Evolutionary conservation across 2,888 invertebrate genomes (phyloP), one percentile per base, ranked within the genome.

Genomic region (Heterodera filipjevi): DNA sequence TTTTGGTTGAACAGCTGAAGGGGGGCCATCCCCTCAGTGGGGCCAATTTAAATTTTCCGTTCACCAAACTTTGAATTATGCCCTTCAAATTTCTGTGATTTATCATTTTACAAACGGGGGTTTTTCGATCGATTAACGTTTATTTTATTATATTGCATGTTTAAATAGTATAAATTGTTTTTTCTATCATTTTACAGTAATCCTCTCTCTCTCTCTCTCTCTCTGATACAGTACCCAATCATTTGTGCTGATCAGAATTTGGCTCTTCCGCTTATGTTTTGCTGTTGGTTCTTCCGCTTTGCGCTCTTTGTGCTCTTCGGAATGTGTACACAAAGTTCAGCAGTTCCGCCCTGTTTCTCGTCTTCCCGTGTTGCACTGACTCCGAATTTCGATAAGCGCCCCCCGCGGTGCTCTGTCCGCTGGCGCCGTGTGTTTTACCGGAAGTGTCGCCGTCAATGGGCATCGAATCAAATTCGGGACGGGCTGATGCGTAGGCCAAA

Each of bases 401-500:
- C 64, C 53, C 64, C 64, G 68, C 8, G 68, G 19, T 16, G 33
- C 14, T 22, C 0, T 6, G 33, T 32, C 33, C 68, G 68, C 68
- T 27, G 1, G 10, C 12, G 33, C 32, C 68, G 19, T 33, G 33
- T 19, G 49, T 73, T 33, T 16, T 49, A 12, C 59, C 59, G 3
- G n/a, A 8, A 59, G 75, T 64, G 75, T 75, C 66, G 35, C 66
- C 59, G 33, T 59, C 75, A 12, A 66, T 59, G 39, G 19, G 30
- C 75, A 53, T 19, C 33, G 32, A 22, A 27, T 73, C n/a, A n/a
- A 32, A 46, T n/a, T 46, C 73, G 44, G 59, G 76, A 22, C 80
- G 49, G 22, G 82, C 82, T 8, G 82, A 72, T 35, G 82, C 84
- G 53, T 82, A 82, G 44, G 77, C 83, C 73, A 82, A 76, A 35